These are phyloP conservation scores for Tokudaia muenninki DNA, from an alignment of 2,797 vertebrate species.

Conservation along the genomic window DNA sequence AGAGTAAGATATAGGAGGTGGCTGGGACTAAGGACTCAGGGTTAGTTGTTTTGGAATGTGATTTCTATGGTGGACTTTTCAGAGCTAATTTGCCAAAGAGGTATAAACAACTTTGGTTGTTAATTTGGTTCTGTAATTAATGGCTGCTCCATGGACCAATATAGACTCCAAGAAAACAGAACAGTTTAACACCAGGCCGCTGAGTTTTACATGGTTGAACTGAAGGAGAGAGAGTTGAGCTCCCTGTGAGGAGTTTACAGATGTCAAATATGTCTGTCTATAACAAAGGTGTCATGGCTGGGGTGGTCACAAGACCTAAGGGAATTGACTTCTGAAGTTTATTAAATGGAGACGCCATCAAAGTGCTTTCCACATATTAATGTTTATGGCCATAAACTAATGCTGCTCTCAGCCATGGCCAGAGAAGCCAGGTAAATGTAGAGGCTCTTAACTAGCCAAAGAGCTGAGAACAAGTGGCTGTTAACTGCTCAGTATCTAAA, in stretches of 20 bases:
- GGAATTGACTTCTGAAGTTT: neutral
- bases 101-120: neutral
- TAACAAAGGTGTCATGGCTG: neutral
- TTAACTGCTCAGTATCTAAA: neutral
- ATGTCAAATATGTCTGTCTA: neutral
- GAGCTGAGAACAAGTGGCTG: neutral
- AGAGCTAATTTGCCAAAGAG: neutral
- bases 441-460: neutral
- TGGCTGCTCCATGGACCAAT: neutral
- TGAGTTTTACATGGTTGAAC: neutral
- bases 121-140: neutral
- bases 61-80: neutral
- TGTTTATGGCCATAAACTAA: neutral
- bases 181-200: neutral
- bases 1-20: neutral
- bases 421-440: neutral
- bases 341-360: neutral
- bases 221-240: neutral
- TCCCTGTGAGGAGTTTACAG: neutral
- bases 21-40: neutral
- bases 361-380: neutral
- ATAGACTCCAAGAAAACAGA: neutral
- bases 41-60: neutral
- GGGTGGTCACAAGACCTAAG: neutral
- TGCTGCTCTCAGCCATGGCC: neutral